Evolutionary conservation across 2,797 vertebrate genomes (phyloP).

Genomic region (Geotrypetes seraphini): DNA sequence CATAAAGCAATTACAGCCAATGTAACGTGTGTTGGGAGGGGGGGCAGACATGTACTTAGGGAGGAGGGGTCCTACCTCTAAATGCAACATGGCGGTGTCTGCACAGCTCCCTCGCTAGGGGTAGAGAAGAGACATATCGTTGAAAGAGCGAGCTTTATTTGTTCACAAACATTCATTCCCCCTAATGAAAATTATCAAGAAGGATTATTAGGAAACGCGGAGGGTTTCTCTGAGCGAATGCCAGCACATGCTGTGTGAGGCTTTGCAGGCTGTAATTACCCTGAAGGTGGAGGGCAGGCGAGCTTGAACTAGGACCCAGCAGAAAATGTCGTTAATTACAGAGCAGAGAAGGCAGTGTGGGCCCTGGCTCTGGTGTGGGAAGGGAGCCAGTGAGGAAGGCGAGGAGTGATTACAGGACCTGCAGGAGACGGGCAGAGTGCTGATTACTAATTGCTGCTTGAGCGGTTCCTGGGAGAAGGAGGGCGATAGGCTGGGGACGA

Average conservation of each 20-base stretch:
- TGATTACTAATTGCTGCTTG: conserved; percentile 33
- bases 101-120: too few species aligned
- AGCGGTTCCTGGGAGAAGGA: conserved; percentile 37
- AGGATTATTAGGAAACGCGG: conserved; percentile 28
- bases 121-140: too few species aligned
- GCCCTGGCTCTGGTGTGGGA: conserved; percentile 47
- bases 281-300: conserved; percentile 24
- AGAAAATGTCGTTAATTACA: conserved; percentile 58
- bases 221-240: conserved; percentile 6
- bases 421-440: conserved; percentile 51
- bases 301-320: conserved; percentile 37
- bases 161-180: conserved; percentile 23
- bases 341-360: conserved; percentile 39
- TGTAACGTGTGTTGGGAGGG: neutral
- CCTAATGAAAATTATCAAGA: conserved; percentile 27
- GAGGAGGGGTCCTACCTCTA: neutral
- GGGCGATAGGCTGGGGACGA: conserved; percentile 1
- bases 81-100: too few species aligned
- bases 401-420: conserved; percentile 70
- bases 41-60: too few species aligned
- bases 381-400: conserved; percentile 58
- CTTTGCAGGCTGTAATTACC: conserved; percentile 49
- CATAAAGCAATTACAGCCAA: too few species aligned
- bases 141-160: conserved; percentile 17
- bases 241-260: conserved; percentile 15